These are phyloP conservation scores for Microcaecilia unicolor DNA, from an alignment of 2,797 vertebrate genomes.

Conservation along the genomic window DNA sequence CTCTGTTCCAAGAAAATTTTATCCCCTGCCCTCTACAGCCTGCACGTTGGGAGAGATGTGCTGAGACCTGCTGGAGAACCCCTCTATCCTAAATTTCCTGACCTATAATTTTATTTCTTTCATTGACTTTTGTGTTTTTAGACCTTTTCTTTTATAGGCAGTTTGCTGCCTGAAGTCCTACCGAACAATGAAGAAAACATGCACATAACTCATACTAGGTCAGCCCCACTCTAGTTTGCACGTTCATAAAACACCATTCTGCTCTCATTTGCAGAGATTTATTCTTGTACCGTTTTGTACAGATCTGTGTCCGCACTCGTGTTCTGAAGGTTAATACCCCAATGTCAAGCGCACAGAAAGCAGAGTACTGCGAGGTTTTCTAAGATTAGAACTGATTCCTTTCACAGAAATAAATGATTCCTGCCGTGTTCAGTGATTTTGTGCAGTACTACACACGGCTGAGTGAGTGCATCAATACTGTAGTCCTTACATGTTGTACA, in stretches of 20 bases:
- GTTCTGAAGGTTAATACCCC: conserved; percentile 71
- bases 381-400: conserved; percentile 66
- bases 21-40: no score
- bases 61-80: no score
- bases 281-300: conserved; percentile 40
- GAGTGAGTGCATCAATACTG: conserved; percentile 67
- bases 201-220: no score
- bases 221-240: conserved; percentile 23
- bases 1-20: no score
- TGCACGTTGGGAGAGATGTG: no score
- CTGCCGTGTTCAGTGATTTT: conserved; percentile 70
- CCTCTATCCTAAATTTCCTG: no score
- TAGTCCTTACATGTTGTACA: conserved; percentile 65
- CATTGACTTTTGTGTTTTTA: no score
- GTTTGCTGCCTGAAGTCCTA: no score
- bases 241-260: conserved; percentile 47
- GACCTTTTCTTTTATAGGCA: no score
- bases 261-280: conserved; percentile 48
- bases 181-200: no score
- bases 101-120: no score
- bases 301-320: conserved; percentile 56
- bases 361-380: conserved; percentile 61
- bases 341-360: conserved; percentile 68
- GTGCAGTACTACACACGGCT: conserved; percentile 64
- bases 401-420: conserved; percentile 70